These are phyloP conservation scores for Meiosimyza decipiens DNA, from an alignment of 2,888 invertebrate species.

Conservation along the genomic window DNA sequence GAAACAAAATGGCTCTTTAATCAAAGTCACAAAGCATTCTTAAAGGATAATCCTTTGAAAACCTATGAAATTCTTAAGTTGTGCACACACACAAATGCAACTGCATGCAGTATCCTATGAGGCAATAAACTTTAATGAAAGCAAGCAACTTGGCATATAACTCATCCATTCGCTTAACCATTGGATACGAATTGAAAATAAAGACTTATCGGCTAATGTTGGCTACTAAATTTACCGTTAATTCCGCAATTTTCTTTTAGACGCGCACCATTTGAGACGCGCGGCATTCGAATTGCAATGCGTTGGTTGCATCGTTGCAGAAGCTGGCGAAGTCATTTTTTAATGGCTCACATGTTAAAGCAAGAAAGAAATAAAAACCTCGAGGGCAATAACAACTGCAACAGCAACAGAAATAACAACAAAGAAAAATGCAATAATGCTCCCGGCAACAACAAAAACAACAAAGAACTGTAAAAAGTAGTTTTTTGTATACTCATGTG, in stretches of 20 bases:
- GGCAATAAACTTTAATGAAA: too few species aligned
- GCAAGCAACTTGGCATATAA: too few species aligned
- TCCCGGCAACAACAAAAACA: conserved; percentile 12
- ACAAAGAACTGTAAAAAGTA: background rate
- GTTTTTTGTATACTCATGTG: conserved; percentile 20
- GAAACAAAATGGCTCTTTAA: too few species aligned
- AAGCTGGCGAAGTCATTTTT: conserved; percentile 2
- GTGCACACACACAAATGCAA: too few species aligned
- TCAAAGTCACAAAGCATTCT: too few species aligned
- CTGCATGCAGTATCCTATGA: too few species aligned
- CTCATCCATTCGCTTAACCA: too few species aligned
- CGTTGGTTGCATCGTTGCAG: background rate
- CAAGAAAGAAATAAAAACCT: background rate
- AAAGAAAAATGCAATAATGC: too few species aligned
- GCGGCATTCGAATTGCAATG: background rate
- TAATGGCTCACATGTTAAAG: conserved; percentile 21
- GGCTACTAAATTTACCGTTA: conserved; percentile 39
- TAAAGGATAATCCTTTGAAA: too few species aligned
- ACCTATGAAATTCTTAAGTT: too few species aligned
- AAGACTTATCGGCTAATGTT: conserved; percentile 39
- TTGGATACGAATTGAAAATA: conserved; percentile 17
- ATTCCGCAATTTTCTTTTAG: conserved; percentile 36
- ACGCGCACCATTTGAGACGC: conserved; percentile 20
- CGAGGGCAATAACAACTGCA: background rate
- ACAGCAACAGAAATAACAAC: background rate